phyloP scores from a whole-genome alignment of 2,797 vertebrate species.

The Chrysocyon brachyurus region DNA sequence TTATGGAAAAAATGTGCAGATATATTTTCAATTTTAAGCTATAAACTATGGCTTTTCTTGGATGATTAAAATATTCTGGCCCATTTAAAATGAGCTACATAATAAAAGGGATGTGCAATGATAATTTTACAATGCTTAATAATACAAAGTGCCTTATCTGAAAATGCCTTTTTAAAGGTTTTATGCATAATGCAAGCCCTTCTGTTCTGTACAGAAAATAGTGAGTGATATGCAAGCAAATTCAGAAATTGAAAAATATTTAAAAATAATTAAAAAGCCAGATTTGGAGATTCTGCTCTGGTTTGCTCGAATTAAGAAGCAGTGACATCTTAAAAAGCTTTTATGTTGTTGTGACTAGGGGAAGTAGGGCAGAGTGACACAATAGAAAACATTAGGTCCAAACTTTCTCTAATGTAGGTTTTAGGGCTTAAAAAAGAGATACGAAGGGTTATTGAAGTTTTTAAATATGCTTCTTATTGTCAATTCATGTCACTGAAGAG shows the following conservation, averaged over 20 bases:
- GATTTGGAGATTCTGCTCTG: background rate
- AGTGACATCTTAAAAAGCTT: constrained; percentile 25
- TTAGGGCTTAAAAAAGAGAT: constrained; percentile 63
- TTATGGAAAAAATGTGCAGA: constrained; percentile 85
- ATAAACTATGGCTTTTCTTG: constrained; percentile 85
- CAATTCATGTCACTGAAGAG: constrained; percentile 77
- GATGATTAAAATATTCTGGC: constrained; percentile 87
- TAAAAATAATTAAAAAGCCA: constrained; percentile 15
- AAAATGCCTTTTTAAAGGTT: constrained; percentile 81
- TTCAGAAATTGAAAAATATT: constrained; percentile 63
- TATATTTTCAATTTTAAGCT: constrained; percentile 85
- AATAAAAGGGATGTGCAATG: constrained; percentile 85
- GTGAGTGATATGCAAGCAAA: constrained; percentile 52
- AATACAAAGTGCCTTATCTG: constrained; percentile 80
- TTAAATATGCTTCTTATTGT: constrained; percentile 72
- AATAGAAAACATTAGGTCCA: constrained; percentile 31
- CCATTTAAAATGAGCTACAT: constrained; percentile 86
- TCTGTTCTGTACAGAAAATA: constrained; percentile 77
- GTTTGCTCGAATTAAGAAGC: constrained; percentile 69
- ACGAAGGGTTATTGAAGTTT: constrained; percentile 66
- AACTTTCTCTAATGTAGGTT: constrained; percentile 60
- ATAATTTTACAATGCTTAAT: constrained; percentile 86
- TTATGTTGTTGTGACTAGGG: background rate
- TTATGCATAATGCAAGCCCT: constrained; percentile 80
- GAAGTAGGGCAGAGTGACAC: constrained; percentile 17